Base-by-base conservation (phyloP, 2,888 invertebrate species). In the Biston stratarius region DNA sequence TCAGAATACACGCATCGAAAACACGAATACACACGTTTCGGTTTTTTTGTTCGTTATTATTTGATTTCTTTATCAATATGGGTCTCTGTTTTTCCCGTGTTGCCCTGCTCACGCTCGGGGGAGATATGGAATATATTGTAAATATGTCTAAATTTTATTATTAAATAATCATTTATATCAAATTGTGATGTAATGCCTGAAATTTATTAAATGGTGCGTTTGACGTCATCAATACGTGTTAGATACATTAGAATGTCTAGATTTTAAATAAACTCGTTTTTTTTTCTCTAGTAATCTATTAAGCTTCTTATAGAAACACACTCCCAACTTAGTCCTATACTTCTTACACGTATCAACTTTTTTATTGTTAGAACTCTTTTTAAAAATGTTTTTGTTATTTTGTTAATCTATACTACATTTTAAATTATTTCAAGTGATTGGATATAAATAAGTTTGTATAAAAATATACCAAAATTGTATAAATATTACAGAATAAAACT, bases 91-190 rank as follows among this genome's bases (percentile, higher is more conserved):
- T 36, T 78, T 84, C 55, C 80, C 84, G 87, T 88, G 86, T 89
- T 89, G 89, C 90, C 89, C 89, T 88, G 88, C 84, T 86, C 82
- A 78, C 81, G 81, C 82, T 84, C 80, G 76, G 82, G 85, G 82
- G 88, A 86, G 89, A 87, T 87, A 85, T 89, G 91, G 87, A 84
- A 86, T 83, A 74, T 59, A 5, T 40, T 53, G 47, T n/a, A 15
- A 59, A 24, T n/a, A 34, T 34, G 24, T 40, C 24, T 33, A 58
- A 8, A 33, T 34, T n/a, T n/a, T 7, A 48, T 38, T 12, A n/a
- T 34, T 9, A 53, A 10, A 33, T 8, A 38, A 38, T 5, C 38
- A 24, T 24, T 24, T 24, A 24, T 24, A 24, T n/a, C n/a, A n/a
- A n/a, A n/a, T n/a, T n/a, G n/a, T n/a, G n/a, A 7, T 36, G 36